Percentiles rank a stretch among this genome's conserved stretches.
Evolutionary conservation across 2,113 vertebrate genomes (phyloP).

Genomic region (Lycocorax pyrrhopterus): DNA sequence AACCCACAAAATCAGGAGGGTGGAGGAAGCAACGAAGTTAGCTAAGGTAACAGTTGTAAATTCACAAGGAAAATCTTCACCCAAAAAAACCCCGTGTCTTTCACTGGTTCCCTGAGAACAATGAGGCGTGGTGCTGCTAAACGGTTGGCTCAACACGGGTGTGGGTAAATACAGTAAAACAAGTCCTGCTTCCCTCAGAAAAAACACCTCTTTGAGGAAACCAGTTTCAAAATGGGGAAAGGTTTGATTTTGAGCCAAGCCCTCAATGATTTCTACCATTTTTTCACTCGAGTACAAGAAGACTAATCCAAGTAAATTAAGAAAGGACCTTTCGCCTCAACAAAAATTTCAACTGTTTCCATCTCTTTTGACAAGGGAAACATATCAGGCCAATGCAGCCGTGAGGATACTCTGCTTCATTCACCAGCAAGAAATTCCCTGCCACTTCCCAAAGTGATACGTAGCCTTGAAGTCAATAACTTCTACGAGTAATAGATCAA

Average conservation of each 20-base stretch:
- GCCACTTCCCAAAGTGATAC: neutral
- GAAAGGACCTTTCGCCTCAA: neutral
- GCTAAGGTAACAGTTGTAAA: neutral
- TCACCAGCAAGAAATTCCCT: neutral
- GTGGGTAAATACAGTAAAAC: too few species aligned
- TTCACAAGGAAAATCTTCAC: neutral
- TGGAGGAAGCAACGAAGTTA: neutral
- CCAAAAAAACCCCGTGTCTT: neutral
- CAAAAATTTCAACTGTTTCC: neutral
- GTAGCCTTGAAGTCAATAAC: neutral
- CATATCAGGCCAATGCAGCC: neutral
- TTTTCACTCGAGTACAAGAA: neutral
- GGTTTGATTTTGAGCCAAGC: neutral
- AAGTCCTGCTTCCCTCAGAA: neutral
- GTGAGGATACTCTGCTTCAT: neutral
- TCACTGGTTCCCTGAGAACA: neutral
- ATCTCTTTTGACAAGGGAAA: neutral
- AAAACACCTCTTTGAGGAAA: neutral
- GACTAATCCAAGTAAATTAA: neutral
- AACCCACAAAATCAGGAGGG: neutral
- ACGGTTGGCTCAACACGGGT: too few species aligned
- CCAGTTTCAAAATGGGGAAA: neutral
- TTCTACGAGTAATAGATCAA: fast-evolving
- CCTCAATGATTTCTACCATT: neutral
- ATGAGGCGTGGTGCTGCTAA: too few species aligned